phyloP scores from a whole-genome alignment of 2,888 invertebrate species.

The Dasysyrphus tricinctus region DNA sequence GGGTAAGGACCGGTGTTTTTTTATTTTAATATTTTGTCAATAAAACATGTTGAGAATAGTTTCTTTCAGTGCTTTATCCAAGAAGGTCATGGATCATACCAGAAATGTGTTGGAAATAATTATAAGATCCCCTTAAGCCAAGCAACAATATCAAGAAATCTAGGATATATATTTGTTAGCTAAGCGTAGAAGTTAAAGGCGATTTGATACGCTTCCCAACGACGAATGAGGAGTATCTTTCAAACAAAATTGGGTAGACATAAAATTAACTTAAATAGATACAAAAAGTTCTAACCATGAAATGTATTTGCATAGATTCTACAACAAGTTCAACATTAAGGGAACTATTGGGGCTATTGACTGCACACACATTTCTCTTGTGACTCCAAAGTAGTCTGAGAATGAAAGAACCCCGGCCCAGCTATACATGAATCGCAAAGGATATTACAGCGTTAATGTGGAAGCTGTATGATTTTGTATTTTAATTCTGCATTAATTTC shows the following conservation, averaged over 20 bases:
- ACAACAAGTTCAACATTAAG: neutral
- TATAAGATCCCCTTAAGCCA: neutral
- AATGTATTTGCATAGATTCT: neutral
- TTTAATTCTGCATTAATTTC: neutral
- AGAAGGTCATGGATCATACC: neutral
- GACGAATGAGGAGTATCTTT: neutral
- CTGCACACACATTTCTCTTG: neutral
- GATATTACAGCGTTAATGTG: neutral
- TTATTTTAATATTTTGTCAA: too few relatives aligned
- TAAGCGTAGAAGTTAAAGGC: neutral
- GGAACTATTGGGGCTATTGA: neutral
- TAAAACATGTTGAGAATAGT: too few relatives aligned
- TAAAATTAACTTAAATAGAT: neutral
- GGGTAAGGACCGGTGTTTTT: too few relatives aligned
- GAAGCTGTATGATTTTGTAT: neutral
- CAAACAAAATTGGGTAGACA: neutral
- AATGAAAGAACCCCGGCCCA: neutral
- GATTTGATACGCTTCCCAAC: neutral
- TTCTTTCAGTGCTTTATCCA: neutral
- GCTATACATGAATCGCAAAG: neutral
- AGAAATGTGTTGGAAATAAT: conserved; percentile 10
- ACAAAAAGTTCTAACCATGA: neutral
- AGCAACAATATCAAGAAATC: neutral
- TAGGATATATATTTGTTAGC: neutral
- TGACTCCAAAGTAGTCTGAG: too few relatives aligned